Conservation (phyloP, 1,140 invertebrate species). For the Plutomurus gul region DNA sequence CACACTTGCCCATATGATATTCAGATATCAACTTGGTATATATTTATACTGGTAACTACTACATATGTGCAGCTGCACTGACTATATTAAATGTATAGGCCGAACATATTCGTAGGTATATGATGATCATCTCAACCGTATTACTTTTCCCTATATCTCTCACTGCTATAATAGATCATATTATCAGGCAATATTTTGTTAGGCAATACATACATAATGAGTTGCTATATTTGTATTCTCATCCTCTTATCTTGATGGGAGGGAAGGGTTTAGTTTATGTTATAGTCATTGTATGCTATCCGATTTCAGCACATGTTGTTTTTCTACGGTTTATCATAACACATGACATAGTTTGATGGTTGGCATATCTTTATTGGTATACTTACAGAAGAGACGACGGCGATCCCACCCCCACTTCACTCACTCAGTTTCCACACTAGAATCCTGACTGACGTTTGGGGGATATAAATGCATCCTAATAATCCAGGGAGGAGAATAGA, state of each 20-base stretch:
- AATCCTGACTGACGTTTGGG: background rate
- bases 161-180: background rate
- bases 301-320: slow-evolving; percentile 28
- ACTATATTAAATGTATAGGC: background rate
- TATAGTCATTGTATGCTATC: slow-evolving; percentile 3
- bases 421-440: background rate
- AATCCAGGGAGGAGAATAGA: background rate
- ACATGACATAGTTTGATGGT: slow-evolving; percentile 15
- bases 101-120: background rate
- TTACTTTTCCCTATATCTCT: no score
- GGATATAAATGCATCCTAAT: background rate
- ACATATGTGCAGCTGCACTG: no score
- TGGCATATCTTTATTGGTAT: no score
- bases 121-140: background rate
- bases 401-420: background rate
- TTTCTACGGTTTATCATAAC: slow-evolving; percentile 24
- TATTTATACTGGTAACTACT: background rate
- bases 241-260: slow-evolving; percentile 17
- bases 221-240: background rate
- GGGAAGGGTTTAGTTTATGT: slow-evolving; percentile 19
- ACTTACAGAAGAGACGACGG: background rate
- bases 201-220: background rate
- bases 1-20: no score
- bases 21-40: background rate
- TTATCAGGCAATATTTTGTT: background rate